Percentiles rank a stretch among this genome's conserved stretches.
These are phyloP conservation scores for Pachydiplax longipennis DNA, from an alignment of 2,888 invertebrate genomes.

Conservation along the genomic window DNA sequence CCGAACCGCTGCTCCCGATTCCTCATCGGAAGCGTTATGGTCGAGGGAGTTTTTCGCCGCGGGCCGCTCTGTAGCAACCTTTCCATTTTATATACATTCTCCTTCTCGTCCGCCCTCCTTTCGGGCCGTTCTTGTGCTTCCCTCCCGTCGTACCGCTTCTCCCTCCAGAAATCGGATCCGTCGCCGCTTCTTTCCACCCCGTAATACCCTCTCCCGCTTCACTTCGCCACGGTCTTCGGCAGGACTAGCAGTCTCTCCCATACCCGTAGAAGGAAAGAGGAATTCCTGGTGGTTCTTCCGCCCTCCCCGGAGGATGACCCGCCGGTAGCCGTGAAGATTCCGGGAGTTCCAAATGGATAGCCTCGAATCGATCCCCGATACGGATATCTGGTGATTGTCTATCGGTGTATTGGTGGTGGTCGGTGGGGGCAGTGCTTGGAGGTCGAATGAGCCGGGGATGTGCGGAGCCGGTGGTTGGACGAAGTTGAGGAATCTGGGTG, in stretches of 20 bases:
- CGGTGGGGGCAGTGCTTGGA: not conserved
- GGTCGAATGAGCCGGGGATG: not conserved
- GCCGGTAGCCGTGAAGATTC: not conserved
- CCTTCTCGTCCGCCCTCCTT: not conserved
- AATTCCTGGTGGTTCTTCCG: too few relatives aligned
- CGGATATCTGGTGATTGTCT: not conserved
- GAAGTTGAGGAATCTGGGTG: not conserved
- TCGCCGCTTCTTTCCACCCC: not conserved
- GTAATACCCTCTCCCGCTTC: not conserved
- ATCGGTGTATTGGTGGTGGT: not conserved
- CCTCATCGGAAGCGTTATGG: not conserved
- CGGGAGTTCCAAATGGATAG: too few relatives aligned
- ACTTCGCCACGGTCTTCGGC: not conserved
- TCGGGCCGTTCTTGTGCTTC: not conserved
- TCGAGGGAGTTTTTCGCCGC: not conserved
- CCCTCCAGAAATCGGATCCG: not conserved
- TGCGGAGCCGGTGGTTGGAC: not conserved
- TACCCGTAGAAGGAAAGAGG: too few relatives aligned
- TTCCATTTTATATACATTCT: not conserved
- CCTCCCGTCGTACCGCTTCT: not conserved
- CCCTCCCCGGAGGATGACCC: too few relatives aligned
- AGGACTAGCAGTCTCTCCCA: not conserved
- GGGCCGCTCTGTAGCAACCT: not conserved
- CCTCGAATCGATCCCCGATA: too few relatives aligned
- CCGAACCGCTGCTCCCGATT: not conserved